Conservation (phyloP, 2,113 vertebrate genomes). For the Paradisaea rubra region DNA sequence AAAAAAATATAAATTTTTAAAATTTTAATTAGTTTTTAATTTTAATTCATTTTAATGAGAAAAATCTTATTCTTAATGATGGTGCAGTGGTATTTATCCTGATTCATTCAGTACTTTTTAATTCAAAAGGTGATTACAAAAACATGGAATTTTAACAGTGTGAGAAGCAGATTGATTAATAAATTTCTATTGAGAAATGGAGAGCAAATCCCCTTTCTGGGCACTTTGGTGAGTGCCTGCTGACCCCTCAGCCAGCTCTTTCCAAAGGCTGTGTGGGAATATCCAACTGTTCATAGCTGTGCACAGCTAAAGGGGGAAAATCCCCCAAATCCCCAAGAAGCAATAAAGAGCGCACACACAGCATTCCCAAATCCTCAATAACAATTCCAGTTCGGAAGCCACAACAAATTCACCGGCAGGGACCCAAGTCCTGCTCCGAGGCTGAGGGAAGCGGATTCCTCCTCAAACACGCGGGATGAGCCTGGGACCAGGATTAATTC, state of each 20-base stretch:
- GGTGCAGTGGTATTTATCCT: accelerated
- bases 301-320: accelerated
- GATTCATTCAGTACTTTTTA: neutral
- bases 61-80: neutral
- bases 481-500: accelerated
- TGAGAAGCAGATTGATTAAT: accelerated
- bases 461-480: neutral
- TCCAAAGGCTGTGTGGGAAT: neutral
- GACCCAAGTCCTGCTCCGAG: neutral
- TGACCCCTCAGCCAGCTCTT: neutral
- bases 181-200: accelerated
- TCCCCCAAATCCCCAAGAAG: accelerated
- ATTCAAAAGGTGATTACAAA: neutral
- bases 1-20: accelerated
- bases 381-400: too few relatives aligned
- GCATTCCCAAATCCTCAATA: accelerated
- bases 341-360: accelerated
- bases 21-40: neutral
- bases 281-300: accelerated
- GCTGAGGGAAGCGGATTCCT: neutral
- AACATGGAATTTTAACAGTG: accelerated
- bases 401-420: neutral
- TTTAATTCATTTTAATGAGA: neutral
- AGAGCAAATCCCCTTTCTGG: neutral
- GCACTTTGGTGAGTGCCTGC: neutral